Conservation (phyloP, 37 sponge, comb jelly and placozoan species). For the Axinella damicornis region DNA sequence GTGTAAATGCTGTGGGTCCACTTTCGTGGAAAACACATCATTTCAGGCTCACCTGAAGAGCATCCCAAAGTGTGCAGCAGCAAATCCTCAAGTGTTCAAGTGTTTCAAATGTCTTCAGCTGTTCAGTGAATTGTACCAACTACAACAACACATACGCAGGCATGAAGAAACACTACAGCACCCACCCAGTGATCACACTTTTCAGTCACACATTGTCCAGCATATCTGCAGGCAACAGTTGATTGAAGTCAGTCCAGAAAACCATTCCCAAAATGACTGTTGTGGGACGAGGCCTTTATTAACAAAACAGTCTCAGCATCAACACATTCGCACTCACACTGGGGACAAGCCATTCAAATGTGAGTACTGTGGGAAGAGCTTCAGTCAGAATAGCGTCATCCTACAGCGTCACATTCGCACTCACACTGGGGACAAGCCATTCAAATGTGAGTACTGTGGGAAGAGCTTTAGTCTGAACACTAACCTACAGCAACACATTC, state of each 20-base stretch:
- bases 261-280: conserved; percentile 32
- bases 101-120: conserved; percentile 60
- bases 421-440: conserved; percentile 87
- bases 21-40: conserved; percentile 51
- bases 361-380: too few relatives aligned
- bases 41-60: conserved; percentile 61
- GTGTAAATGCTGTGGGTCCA: conserved; percentile 43
- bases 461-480: conserved; percentile 30
- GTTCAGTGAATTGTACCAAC: conserved; percentile 48
- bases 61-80: conserved; percentile 38
- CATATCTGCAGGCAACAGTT: background rate
- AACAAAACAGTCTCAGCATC: too few relatives aligned
- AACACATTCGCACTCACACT: too few relatives aligned
- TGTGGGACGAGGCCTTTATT: too few relatives aligned
- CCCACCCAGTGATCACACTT: background rate
- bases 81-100: conserved; percentile 63
- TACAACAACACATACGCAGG: conserved; percentile 60
- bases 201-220: background rate
- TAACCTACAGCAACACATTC: conserved; percentile 32
- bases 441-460: conserved; percentile 57
- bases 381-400: conserved; percentile 25
- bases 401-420: conserved; percentile 57
- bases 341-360: too few relatives aligned
- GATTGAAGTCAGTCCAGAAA: background rate
- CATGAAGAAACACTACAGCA: conserved; percentile 15